Base-by-base conservation (phyloP, 2,113 vertebrate species). In the Ranitomeya variabilis region DNA sequence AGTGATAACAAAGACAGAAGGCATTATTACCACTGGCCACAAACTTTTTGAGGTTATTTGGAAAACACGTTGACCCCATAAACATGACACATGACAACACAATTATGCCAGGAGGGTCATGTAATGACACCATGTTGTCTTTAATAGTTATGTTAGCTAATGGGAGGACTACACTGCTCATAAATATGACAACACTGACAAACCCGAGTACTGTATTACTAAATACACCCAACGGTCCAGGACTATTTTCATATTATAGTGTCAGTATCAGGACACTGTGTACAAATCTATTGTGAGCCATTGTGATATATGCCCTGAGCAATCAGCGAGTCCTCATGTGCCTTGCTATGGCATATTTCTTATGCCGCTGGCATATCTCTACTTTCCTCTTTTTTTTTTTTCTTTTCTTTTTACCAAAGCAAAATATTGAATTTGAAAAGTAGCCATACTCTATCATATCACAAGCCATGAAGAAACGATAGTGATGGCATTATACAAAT, bases 1-100 rank as follows among this genome's bases (percentile, higher is more conserved):
- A 85, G 73, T 57, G 80, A 89, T 84, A 67, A 89, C 82, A 89
- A 52, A 83, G 80, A 87, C 86, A 85, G 59, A 85, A 62, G n/a
- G 81, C 69, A 66, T 76, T 84, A 84, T 89, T 85, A 79, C 82
- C 81, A 79, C 60, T 85, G 71, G 37, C 87, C 62, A 19, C 81
- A 79, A 85, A 79, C 10, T 78, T 84, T 78, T 60, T 79, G n/a
- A 88, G 69, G 87, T 26, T 26, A 57, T 86, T 89, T 69, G 59
- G 64, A 62, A 89, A 82, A 45, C 73, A 67, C 66, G 73, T 31
- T 88, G 73, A 64, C 69, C 64, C 73, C 87, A 89, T 51, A 79
- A 54, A 76, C 82, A 66, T 67, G 80, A 83, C 66, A 71, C 31
- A 74, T 77, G 80, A 88, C 71, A 84, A 89, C 51, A 78, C 79